Evolutionary conservation across 2,888 invertebrate species (phyloP).

Genomic region (Horisme vitalbata): DNA sequence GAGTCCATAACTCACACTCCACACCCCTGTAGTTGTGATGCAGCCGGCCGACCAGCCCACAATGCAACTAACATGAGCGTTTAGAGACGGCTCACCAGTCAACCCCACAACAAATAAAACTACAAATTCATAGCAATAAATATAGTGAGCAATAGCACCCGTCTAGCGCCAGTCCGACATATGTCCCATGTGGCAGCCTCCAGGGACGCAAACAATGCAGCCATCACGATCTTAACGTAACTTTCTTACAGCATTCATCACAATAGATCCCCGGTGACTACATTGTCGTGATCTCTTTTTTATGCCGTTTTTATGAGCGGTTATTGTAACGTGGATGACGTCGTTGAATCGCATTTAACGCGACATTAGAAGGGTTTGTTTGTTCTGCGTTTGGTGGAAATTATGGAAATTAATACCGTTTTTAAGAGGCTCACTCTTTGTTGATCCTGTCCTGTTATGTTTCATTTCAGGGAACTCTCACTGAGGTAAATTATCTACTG

Average conservation of each 20-base stretch:
- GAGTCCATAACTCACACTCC: slow-evolving; percentile 38
- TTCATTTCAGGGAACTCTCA: too few relatives aligned
- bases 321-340: slow-evolving; percentile 63
- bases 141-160: slow-evolving; percentile 42
- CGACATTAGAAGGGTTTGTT: slow-evolving; percentile 71
- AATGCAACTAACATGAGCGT: slow-evolving; percentile 53
- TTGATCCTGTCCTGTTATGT: background rate
- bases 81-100: slow-evolving; percentile 51
- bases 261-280: slow-evolving; percentile 66
- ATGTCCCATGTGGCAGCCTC: slow-evolving; percentile 41
- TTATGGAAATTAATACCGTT: slow-evolving; percentile 63
- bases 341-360: slow-evolving; percentile 73
- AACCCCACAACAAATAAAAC: slow-evolving; percentile 44
- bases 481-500: too few relatives aligned
- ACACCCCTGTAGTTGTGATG: slow-evolving; percentile 32
- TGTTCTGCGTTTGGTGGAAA: slow-evolving; percentile 58
- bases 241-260: slow-evolving; percentile 73
- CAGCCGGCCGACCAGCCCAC: slow-evolving; percentile 42
- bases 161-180: slow-evolving; percentile 35
- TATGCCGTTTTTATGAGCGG: slow-evolving; percentile 50
- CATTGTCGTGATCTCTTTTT: slow-evolving; percentile 64
- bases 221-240: slow-evolving; percentile 65
- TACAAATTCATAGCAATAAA: slow-evolving; percentile 62
- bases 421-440: slow-evolving; percentile 18
- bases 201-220: slow-evolving; percentile 25